Conservation (phyloP, 2,888 invertebrate genomes). For the Ormyrus rosae region DNA sequence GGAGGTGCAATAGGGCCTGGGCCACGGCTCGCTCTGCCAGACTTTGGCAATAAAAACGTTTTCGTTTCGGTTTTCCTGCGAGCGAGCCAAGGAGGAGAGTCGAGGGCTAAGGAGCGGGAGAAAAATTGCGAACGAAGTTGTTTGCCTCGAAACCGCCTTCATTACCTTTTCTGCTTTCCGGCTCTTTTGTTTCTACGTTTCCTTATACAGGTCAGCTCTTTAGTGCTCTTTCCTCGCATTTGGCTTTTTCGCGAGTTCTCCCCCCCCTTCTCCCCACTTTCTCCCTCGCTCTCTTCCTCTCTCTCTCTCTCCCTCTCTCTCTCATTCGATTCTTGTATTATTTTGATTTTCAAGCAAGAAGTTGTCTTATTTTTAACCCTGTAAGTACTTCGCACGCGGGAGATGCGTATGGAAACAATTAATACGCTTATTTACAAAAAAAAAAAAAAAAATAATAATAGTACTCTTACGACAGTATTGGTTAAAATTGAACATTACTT, state of each 20-base stretch:
- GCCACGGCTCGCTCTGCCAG: background rate
- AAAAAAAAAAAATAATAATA: too few species aligned
- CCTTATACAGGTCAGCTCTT: slow-evolving; percentile 42
- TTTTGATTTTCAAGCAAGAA: too few species aligned
- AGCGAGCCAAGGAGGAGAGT: background rate
- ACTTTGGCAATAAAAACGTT: slow-evolving; percentile 54
- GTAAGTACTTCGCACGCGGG: too few species aligned
- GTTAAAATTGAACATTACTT: too few species aligned
- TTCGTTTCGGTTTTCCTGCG: slow-evolving; percentile 36
- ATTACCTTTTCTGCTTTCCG: slow-evolving; percentile 56
- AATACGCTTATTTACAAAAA: too few species aligned
- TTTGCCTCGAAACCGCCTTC: slow-evolving; percentile 56
- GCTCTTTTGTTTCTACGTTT: slow-evolving; percentile 52
- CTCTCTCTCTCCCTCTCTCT: background rate
- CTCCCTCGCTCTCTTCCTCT: slow-evolving; percentile 1
- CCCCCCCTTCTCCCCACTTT: background rate
- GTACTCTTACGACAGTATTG: too few species aligned
- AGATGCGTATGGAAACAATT: too few species aligned
- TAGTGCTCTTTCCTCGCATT: background rate
- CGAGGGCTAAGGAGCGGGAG: background rate
- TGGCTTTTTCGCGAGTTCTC: background rate
- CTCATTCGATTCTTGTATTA: too few species aligned
- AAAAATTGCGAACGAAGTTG: slow-evolving; percentile 30
- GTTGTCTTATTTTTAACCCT: too few species aligned
- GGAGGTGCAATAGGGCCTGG: too few species aligned